Evolutionary conservation across 1,140 invertebrate species (phyloP).

Genomic region (Pseudomyrmex cubaensis): DNA sequence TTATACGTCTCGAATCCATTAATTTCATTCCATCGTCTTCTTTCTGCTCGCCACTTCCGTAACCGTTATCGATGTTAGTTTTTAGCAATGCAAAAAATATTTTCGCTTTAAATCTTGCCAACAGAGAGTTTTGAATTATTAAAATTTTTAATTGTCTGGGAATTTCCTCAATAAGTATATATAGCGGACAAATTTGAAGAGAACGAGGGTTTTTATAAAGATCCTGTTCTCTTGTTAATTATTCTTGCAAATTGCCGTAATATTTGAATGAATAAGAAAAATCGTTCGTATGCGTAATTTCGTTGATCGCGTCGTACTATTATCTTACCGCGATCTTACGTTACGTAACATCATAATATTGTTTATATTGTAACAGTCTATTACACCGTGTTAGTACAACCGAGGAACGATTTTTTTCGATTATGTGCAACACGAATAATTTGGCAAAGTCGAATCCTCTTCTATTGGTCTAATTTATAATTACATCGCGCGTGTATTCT

Average conservation of each 20-base stretch:
- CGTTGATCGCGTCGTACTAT: not conserved
- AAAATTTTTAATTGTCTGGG: not conserved
- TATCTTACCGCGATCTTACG: not conserved
- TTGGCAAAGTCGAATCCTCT: not conserved
- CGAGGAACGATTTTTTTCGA: not conserved
- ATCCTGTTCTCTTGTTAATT: not conserved
- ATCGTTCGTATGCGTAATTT: not conserved
- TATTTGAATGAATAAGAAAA: not conserved
- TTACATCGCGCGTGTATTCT: no score
- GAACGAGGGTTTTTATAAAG: conserved; percentile 1
- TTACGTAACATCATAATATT: conserved; percentile 13
- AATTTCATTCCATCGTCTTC: conserved; percentile 49
- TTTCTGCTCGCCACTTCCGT: conserved; percentile 52
- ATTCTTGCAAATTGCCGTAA: not conserved
- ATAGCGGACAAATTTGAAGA: not conserved
- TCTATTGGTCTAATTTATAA: no score
- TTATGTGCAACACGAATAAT: not conserved
- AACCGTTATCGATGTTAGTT: conserved; percentile 31
- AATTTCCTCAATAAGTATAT: not conserved
- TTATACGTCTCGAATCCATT: conserved; percentile 61
- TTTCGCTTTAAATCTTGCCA: not conserved
- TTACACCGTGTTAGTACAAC: not conserved
- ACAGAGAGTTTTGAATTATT: conserved; percentile 21
- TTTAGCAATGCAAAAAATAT: not conserved
- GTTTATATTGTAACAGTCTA: conserved; percentile 20